Base-by-base conservation (phyloP, 1,140 invertebrate genomes). In the Colletes gigas region DNA sequence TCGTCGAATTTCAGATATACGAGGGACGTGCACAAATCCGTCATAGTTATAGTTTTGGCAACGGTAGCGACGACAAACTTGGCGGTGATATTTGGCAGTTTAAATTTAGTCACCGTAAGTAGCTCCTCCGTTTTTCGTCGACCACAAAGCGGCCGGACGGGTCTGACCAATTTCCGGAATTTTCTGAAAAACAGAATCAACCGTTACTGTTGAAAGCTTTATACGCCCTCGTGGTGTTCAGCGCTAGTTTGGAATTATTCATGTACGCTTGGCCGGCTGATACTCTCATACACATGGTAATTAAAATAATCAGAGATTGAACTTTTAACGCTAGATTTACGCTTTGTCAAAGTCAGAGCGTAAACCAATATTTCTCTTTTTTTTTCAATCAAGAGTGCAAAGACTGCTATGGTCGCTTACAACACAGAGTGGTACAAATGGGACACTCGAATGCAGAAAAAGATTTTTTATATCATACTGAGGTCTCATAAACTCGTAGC, bases 51-150 rank as follows among this genome's bases (percentile, higher is more conserved):
- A 10, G 30, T 84, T 41, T 63, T 85, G 0, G 50, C 71, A n/a
- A 88, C 84, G 1, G 65, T 85, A n/a, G 30, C 62, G 1, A 82
- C 83, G n/a, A 73, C 82, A 14, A 76, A 67, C 3, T 8, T 78
- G 0, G 83, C 76, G 3, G 68, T 84, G 14, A 72, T 87, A 47
- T 89, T 87, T 62, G 87, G 86, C 52, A 83, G 87, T 59, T 81
- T 89, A n/a, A 84, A 90, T 54, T 41, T 90, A 0, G 60, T 89
- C 15, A 78, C 81, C 30, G 89, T 90, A 80, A 83, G 81, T 82
- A 60, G 1, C 4, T 41, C 3, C n/a, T 55, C 8, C 55, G 12
- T 50, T 0, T 30, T 30, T 30, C 17, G 41, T 44, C 54, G 19
- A 41, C 39, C 6, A 30, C 59, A 17, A 55, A 17, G 21, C 21